These are phyloP conservation scores for Pseudanteris insignis DNA, from an alignment of 2,888 invertebrate genomes.

Conservation along the genomic window DNA sequence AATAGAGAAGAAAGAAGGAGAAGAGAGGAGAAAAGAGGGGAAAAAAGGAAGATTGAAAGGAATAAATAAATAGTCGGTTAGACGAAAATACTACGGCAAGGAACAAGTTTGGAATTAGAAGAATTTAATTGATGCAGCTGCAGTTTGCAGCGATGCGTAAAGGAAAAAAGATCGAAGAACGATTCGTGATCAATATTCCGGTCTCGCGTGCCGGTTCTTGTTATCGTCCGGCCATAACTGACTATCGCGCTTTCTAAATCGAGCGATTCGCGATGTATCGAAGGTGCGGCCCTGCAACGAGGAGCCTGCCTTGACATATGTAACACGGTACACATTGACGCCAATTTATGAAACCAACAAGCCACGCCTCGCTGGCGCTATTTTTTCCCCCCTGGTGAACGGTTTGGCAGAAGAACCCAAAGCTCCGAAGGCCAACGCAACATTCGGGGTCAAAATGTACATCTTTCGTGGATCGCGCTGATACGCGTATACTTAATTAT, in stretches of 20 bases:
- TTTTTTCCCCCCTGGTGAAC: conserved; percentile 13
- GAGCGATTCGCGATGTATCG: conserved; percentile 34
- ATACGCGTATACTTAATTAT: conserved; percentile 25
- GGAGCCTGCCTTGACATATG: conserved; percentile 23
- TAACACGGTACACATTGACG: conserved; percentile 11
- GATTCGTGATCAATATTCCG: conserved; percentile 44
- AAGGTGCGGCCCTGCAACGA: conserved; percentile 26
- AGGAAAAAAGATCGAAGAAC: conserved; percentile 26
- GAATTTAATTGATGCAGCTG: conserved; percentile 35
- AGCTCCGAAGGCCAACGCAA: conserved; percentile 24
- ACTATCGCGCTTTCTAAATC: conserved; percentile 43
- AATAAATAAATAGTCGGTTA: neutral
- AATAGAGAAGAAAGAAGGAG: neutral
- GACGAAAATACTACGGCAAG: neutral
- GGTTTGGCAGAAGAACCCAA: no score
- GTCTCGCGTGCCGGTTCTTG: conserved; percentile 45
- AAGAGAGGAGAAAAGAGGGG: neutral
- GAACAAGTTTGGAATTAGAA: conserved; percentile 8
- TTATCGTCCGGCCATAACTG: conserved; percentile 42
- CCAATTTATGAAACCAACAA: conserved; percentile 36
- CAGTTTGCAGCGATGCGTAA: conserved; percentile 40
- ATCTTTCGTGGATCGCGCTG: conserved; percentile 29
- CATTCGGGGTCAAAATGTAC: conserved; percentile 38
- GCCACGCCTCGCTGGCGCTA: conserved; percentile 25
- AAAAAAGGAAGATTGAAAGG: neutral